phyloP scores from a whole-genome alignment of 30 jellyfish, hydroid and myxozoan genomes.

The Mastigias papua region DNA sequence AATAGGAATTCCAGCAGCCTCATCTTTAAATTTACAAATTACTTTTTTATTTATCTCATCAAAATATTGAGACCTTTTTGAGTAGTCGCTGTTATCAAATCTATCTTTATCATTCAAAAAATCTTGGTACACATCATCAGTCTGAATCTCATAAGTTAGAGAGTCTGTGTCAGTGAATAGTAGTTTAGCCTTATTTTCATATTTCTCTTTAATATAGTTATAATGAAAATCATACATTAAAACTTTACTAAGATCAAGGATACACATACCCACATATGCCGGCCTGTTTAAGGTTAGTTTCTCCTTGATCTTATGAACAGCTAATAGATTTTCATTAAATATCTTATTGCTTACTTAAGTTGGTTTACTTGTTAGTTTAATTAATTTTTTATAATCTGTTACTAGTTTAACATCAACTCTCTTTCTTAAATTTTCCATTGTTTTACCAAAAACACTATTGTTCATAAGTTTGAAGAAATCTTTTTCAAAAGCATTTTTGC shows the following conservation, averaged over 20 bases:
- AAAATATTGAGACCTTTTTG: not conserved
- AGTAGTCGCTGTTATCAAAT: slow-evolving; percentile 55
- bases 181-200: slow-evolving; percentile 44
- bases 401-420: slow-evolving; percentile 55
- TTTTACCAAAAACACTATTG: slow-evolving; percentile 72
- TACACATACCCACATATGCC: slow-evolving; percentile 65
- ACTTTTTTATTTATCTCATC: slow-evolving; percentile 51
- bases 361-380: slow-evolving; percentile 47
- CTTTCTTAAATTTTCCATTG: slow-evolving; percentile 75
- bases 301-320: slow-evolving; percentile 51
- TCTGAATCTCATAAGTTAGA: slow-evolving; percentile 63
- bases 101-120: slow-evolving; percentile 7
- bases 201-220: slow-evolving; percentile 56
- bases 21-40: slow-evolving; percentile 70
- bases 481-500: slow-evolving; percentile 57
- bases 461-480: slow-evolving; percentile 76
- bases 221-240: slow-evolving; percentile 82
- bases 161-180: slow-evolving; percentile 80
- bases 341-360: slow-evolving; percentile 40
- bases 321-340: slow-evolving; percentile 52
- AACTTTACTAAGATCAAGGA: slow-evolving; percentile 69
- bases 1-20: slow-evolving; percentile 45
- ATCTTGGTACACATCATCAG: slow-evolving; percentile 73
- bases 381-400: slow-evolving; percentile 3
- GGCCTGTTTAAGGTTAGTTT: slow-evolving; percentile 57